Conservation (phyloP, 2,888 invertebrate genomes). For the Arctia plantaginis region DNA sequence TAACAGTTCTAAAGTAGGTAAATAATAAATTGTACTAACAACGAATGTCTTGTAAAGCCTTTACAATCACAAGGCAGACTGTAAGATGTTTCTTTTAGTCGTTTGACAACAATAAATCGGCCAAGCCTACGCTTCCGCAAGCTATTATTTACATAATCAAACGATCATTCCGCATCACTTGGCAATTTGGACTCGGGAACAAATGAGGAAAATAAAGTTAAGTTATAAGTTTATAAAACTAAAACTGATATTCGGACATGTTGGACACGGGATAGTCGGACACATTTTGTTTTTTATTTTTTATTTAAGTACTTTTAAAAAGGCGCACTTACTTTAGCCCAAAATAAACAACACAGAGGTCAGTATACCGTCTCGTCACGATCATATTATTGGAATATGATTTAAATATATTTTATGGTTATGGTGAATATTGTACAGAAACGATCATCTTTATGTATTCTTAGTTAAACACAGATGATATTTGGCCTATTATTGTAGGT, state of each 20-base stretch:
- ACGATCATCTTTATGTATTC: background rate
- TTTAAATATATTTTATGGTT: slow-evolving; percentile 3
- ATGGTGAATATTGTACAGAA: background rate
- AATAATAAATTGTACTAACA: background rate
- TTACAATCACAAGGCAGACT: slow-evolving; percentile 36
- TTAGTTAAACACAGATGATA: background rate
- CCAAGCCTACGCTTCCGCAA: slow-evolving; percentile 76
- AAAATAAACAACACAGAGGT: background rate
- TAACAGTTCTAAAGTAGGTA: background rate
- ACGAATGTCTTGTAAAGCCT: slow-evolving; percentile 28
- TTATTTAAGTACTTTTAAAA: background rate
- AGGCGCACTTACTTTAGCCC: background rate
- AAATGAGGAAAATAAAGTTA: slow-evolving; percentile 29
- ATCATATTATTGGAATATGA: background rate
- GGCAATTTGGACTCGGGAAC: slow-evolving; percentile 51
- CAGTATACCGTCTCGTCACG: background rate
- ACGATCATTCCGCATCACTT: slow-evolving; percentile 74
- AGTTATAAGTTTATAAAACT: background rate
- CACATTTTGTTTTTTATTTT: background rate
- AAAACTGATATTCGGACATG: background rate
- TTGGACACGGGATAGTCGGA: no score
- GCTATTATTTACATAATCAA: slow-evolving; percentile 70
- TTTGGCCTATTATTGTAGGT: background rate
- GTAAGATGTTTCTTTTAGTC: slow-evolving; percentile 48
- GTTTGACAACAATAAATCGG: slow-evolving; percentile 51